Evolutionary conservation across 2,113 vertebrate genomes (phyloP).

Genomic region (Sander vitreus): DNA sequence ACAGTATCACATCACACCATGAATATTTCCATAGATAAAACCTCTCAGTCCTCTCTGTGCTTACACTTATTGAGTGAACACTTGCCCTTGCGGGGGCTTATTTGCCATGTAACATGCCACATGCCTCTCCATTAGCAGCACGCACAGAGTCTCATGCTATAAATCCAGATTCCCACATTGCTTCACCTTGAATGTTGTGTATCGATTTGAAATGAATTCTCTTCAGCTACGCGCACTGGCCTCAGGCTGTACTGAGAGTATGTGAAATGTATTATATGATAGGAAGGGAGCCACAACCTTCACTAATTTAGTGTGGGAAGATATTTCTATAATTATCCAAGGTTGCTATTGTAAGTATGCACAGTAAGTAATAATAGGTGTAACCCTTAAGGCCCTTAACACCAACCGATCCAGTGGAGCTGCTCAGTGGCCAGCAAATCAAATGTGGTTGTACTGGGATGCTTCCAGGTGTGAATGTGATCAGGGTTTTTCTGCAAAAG

Average conservation of each 20-base stretch:
- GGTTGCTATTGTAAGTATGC: conserved; percentile 11
- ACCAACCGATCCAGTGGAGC: no score
- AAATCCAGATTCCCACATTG: conserved; percentile 66
- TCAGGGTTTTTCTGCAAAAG: no score
- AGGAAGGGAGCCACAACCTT: conserved; percentile 41
- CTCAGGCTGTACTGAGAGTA: conserved; percentile 17
- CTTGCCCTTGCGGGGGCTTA: conserved; percentile 40
- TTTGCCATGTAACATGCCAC: conserved; percentile 35
- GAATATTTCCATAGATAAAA: conserved; percentile 59
- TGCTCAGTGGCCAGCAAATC: no score
- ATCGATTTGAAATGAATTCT: conserved; percentile 61
- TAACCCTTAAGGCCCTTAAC: no score
- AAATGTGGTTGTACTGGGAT: no score
- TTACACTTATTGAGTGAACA: conserved; percentile 14
- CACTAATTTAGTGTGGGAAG: conserved; percentile 42
- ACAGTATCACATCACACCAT: conserved; percentile 47
- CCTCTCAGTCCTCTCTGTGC: conserved; percentile 22
- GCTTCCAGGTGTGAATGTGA: no score
- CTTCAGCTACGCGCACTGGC: conserved; percentile 15
- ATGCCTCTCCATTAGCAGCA: conserved; percentile 46
- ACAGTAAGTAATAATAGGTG: neutral
- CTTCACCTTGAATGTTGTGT: conserved; percentile 67
- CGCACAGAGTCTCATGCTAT: conserved; percentile 4
- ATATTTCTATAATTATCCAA: conserved; percentile 49
- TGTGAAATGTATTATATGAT: conserved; percentile 36